These are phyloP conservation scores for Phalloptychus januarius DNA, from an alignment of 2,797 vertebrate species.

Conservation along the genomic window DNA sequence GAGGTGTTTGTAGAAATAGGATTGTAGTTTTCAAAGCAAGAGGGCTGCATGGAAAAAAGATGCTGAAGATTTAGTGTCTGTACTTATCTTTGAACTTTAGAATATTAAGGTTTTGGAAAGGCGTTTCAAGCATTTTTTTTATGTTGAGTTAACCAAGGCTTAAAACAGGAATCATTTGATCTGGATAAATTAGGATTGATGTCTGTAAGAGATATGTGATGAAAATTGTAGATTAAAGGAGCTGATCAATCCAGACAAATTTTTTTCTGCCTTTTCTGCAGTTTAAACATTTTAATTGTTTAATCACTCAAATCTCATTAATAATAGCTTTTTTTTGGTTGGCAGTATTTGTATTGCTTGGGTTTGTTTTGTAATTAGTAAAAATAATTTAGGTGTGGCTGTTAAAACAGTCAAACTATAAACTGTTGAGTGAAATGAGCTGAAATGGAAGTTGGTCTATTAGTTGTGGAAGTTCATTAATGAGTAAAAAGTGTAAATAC, in stretches of 20 bases:
- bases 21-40: slow-evolving; percentile 24
- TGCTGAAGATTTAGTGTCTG: neutral
- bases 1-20: slow-evolving; percentile 26
- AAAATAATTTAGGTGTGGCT: neutral
- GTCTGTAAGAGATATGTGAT: neutral
- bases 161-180: neutral
- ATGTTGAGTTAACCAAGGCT: neutral
- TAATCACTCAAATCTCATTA: neutral
- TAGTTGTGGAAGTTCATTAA: neutral
- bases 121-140: too few relatives aligned
- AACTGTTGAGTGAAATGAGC: neutral
- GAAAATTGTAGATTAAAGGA: neutral
- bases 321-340: neutral
- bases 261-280: too few relatives aligned
- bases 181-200: neutral
- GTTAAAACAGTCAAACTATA: neutral
- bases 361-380: neutral
- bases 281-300: neutral
- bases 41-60: neutral
- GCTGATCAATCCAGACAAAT: neutral
- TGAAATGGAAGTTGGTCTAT: neutral
- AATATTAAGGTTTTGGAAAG: neutral
- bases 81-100: neutral
- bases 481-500: neutral
- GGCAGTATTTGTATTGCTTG: neutral